These are phyloP conservation scores for Aeoliscus strigatus DNA, from an alignment of 2,797 vertebrate species.

Conservation along the genomic window DNA sequence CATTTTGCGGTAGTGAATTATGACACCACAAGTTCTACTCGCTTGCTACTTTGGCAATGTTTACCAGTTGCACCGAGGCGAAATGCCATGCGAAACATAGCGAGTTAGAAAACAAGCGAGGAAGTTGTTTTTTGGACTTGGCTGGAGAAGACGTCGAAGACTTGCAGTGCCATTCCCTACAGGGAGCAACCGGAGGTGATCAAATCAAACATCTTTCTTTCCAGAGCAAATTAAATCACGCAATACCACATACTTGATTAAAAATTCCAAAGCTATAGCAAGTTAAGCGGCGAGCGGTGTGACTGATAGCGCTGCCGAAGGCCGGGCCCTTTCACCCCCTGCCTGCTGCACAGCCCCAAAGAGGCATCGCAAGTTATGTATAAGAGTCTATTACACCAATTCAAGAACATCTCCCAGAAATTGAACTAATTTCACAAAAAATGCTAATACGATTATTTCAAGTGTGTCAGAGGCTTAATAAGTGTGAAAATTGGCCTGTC, in stretches of 20 bases:
- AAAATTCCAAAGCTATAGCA: slow-evolving; percentile 24
- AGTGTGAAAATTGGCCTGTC: slow-evolving; percentile 85
- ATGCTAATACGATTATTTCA: slow-evolving; percentile 83
- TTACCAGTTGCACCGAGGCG: slow-evolving; percentile 68
- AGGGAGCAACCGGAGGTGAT: slow-evolving; percentile 31
- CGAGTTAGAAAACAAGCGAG: slow-evolving; percentile 52
- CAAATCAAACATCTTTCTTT: slow-evolving; percentile 50
- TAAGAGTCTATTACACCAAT: slow-evolving; percentile 58
- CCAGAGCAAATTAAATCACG: slow-evolving; percentile 29
- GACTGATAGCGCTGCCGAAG: slow-evolving; percentile 46
- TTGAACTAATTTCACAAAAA: slow-evolving; percentile 76
- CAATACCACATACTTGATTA: slow-evolving; percentile 34
- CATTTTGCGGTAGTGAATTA: slow-evolving; percentile 81
- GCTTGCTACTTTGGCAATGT: slow-evolving; percentile 71
- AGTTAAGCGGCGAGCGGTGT: slow-evolving; percentile 32
- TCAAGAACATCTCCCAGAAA: slow-evolving; percentile 64
- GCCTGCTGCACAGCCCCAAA: slow-evolving; percentile 57
- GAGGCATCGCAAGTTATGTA: slow-evolving; percentile 68
- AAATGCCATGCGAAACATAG: slow-evolving; percentile 72
- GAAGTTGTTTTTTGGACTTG: slow-evolving; percentile 58
- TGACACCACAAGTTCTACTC: slow-evolving; percentile 70
- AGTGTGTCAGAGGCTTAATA: slow-evolving; percentile 85
- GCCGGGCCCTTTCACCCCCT: slow-evolving; percentile 50
- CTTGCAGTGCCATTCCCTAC: slow-evolving; percentile 25
- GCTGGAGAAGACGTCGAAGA: slow-evolving; percentile 46